A percentile compares a stretch with the other conserved stretches of the same genome.
Evolutionary conservation across 2,797 vertebrate species (phyloP).

Genomic region (Brachyrhaphis roseni): DNA sequence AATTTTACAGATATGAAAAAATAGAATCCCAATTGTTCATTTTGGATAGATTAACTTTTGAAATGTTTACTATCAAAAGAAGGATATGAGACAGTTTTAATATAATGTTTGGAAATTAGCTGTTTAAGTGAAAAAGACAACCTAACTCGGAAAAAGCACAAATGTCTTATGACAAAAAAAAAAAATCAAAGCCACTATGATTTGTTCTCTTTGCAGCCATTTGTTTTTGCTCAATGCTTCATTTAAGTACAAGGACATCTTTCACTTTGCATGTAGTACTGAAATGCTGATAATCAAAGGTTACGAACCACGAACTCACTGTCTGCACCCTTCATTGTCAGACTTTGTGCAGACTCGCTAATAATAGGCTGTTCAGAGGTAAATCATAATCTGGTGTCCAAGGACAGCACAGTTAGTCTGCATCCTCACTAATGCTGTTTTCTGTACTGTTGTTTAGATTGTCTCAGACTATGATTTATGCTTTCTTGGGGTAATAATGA

Average conservation of each 20-base stretch:
- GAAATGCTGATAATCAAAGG: slow-evolving; percentile 37
- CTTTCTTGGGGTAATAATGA: slow-evolving; percentile 16
- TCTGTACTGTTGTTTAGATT: slow-evolving; percentile 12
- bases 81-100: background rate
- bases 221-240: background rate
- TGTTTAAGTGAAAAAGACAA: background rate
- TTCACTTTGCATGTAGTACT: slow-evolving; percentile 10
- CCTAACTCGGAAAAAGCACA: background rate
- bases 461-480: slow-evolving; percentile 23
- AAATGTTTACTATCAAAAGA: background rate
- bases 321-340: slow-evolving; percentile 23
- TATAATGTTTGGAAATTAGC: background rate
- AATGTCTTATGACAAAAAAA: background rate
- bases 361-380: slow-evolving; percentile 26
- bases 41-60: background rate
- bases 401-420: slow-evolving; percentile 10
- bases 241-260: slow-evolving; percentile 11
- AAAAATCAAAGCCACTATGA: background rate
- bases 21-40: background rate
- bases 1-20: background rate
- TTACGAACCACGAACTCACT: slow-evolving; percentile 41
- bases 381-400: slow-evolving; percentile 16
- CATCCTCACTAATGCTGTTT: slow-evolving; percentile 20
- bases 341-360: slow-evolving; percentile 22
- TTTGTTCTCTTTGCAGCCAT: background rate